phyloP scores from a whole-genome alignment of 2,888 invertebrate species.

The Cybosia mesomella region DNA sequence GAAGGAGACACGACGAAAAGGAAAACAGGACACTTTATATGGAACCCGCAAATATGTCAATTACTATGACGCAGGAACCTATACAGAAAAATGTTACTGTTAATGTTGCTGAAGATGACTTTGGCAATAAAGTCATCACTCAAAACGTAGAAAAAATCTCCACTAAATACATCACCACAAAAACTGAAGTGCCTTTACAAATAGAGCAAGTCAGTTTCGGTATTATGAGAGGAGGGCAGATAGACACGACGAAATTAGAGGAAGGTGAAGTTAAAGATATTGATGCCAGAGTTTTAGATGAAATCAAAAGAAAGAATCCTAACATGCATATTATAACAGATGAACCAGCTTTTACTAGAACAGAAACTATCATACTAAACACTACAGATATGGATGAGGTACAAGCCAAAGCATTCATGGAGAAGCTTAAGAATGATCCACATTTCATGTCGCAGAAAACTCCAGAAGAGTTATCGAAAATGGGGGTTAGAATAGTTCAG shows the following conservation, averaged over 20 bases:
- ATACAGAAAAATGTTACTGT: slow-evolving; percentile 83
- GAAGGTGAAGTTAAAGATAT: slow-evolving; percentile 80
- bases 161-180: slow-evolving; percentile 76
- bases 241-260: slow-evolving; percentile 75
- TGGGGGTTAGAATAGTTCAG: slow-evolving; percentile 78
- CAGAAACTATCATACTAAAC: slow-evolving; percentile 86
- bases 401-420: slow-evolving; percentile 80
- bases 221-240: slow-evolving; percentile 74
- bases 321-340: slow-evolving; percentile 81
- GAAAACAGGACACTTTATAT: slow-evolving; percentile 78
- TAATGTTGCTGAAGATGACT: slow-evolving; percentile 82
- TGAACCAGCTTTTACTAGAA: slow-evolving; percentile 81
- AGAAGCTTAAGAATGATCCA: slow-evolving; percentile 80
- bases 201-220: slow-evolving; percentile 83
- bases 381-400: slow-evolving; percentile 81
- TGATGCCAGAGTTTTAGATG: slow-evolving; percentile 76
- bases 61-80: slow-evolving; percentile 83
- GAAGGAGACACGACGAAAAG: slow-evolving; percentile 70
- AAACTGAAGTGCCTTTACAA: slow-evolving; percentile 79
- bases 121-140: slow-evolving; percentile 82
- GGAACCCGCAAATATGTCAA: slow-evolving; percentile 79
- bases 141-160: slow-evolving; percentile 82
- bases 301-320: slow-evolving; percentile 81
- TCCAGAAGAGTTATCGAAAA: slow-evolving; percentile 76
- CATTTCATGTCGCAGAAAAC: slow-evolving; percentile 81